Percentiles rank a stretch among this genome's conserved stretches.
These are phyloP conservation scores for Peromyscus aztecus DNA, from an alignment of 2,797 vertebrate species.

Conservation along the genomic window DNA sequence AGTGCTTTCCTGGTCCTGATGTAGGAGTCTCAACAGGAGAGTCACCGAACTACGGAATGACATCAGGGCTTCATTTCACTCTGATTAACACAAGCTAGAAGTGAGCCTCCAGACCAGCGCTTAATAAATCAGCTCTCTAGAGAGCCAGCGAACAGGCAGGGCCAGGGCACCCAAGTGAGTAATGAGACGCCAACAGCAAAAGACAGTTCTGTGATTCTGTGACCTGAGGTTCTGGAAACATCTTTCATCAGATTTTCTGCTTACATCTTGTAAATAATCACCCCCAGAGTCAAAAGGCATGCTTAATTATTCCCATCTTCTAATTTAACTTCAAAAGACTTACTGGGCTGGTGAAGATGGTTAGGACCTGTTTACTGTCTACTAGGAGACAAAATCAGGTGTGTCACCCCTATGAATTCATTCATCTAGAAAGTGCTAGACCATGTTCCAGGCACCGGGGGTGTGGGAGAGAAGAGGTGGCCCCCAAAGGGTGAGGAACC, in stretches of 20 bases:
- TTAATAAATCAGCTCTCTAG: conserved; percentile 31
- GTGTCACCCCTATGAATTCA: not conserved
- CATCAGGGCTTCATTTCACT: not conserved
- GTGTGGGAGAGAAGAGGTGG: not conserved
- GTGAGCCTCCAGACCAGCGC: conserved; percentile 8
- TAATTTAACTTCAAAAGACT: conserved; percentile 24
- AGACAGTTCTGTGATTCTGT: not conserved
- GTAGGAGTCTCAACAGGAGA: not conserved
- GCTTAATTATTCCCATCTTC: not conserved
- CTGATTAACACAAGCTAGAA: conserved; percentile 57
- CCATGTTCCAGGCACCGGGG: not conserved
- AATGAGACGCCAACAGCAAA: not conserved
- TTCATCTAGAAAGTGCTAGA: not conserved
- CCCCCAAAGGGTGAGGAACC: not conserved
- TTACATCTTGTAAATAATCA: conserved; percentile 43
- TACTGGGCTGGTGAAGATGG: not conserved
- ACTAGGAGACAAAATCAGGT: not conserved
- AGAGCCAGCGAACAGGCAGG: not conserved
- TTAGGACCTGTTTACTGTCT: not conserved
- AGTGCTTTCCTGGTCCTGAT: not conserved
- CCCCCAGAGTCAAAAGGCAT: not conserved
- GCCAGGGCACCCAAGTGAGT: not conserved
- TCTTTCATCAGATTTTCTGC: conserved; percentile 11
- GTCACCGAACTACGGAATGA: conserved; percentile 34
- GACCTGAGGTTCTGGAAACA: not conserved